Conservation (phyloP, 2,888 invertebrate genomes). For the Drosophila nr. fundita region DNA sequence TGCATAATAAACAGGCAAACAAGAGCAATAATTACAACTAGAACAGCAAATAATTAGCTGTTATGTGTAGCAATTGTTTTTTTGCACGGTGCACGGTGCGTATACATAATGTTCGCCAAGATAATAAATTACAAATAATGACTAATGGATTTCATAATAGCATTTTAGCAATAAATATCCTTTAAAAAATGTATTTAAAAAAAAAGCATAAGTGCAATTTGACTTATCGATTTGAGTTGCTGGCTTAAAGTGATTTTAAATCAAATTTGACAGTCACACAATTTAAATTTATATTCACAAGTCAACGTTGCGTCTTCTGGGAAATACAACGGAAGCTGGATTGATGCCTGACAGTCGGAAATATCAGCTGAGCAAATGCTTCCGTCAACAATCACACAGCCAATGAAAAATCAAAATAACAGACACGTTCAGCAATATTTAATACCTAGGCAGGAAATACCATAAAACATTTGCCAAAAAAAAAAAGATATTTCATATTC, state of each 20-base stretch:
- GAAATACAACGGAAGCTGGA: conserved; percentile 5
- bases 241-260: background rate
- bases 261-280: conserved; percentile 6
- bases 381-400: conserved; percentile 37
- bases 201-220: background rate
- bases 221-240: background rate
- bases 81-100: conserved; percentile 14
- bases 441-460: background rate
- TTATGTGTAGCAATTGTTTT: conserved; percentile 55
- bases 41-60: conserved; percentile 40
- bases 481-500: background rate
- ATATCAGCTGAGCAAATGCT: conserved; percentile 33
- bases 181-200: background rate
- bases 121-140: conserved; percentile 49
- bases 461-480: background rate
- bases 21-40: conserved; percentile 12
- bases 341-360: conserved; percentile 35
- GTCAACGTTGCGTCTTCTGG: conserved; percentile 25
- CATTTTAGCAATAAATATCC: background rate
- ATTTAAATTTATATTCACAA: conserved; percentile 10
- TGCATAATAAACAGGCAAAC: conserved; percentile 33
- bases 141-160: conserved; percentile 34
- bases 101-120: conserved; percentile 12
- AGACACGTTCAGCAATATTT: background rate
- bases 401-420: conserved; percentile 18